These are phyloP conservation scores for Aporophyla lueneburgensis DNA, from an alignment of 2,888 invertebrate species.

Conservation along the genomic window DNA sequence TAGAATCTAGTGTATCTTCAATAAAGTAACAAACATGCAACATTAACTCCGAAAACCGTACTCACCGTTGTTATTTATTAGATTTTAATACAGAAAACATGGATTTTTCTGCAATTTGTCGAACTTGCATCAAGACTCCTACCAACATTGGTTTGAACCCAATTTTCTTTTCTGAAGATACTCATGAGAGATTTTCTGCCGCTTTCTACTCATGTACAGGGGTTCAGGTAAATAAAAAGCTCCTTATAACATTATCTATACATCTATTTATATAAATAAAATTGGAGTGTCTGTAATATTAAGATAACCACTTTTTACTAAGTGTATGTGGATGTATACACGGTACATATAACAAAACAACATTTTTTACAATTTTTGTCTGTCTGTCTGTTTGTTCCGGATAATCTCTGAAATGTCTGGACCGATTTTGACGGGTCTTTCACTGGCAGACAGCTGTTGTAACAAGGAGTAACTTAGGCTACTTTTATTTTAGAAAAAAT, in stretches of 20 bases:
- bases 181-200: constrained; percentile 23
- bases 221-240: constrained; percentile 38
- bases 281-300: no score
- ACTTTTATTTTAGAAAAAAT: no score
- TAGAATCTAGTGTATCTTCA: background rate
- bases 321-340: no score
- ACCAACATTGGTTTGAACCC: constrained; percentile 28
- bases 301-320: no score
- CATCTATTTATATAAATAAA: no score
- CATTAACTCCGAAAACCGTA: background rate
- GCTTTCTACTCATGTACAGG: constrained; percentile 41
- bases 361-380: no score
- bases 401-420: no score
- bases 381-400: no score
- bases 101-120: constrained; percentile 48
- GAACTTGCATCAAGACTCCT: constrained; percentile 36
- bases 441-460: no score
- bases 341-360: no score
- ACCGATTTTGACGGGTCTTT: no score
- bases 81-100: constrained; percentile 43
- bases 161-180: constrained; percentile 35
- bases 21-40: background rate
- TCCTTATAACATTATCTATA: fast-evolving
- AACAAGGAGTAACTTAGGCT: no score
- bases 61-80: background rate